A percentile compares a stretch with the other conserved stretches of the same genome.
phyloP scores from a whole-genome alignment of 2,113 vertebrate genomes.

The Pyrgilauda ruficollis region DNA sequence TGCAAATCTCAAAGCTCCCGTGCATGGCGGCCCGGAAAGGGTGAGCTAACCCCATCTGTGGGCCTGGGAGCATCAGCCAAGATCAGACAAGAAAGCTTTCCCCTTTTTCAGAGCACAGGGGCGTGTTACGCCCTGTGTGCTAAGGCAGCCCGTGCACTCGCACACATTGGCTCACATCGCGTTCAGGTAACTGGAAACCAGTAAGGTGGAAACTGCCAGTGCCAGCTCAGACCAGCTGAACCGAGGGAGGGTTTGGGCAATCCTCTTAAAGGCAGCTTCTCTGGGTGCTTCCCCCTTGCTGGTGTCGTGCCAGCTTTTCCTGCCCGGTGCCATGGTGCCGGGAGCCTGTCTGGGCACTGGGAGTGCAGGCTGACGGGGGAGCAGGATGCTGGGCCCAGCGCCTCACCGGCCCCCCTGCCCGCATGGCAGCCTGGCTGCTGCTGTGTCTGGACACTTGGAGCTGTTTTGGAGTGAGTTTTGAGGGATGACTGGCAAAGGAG shows the following conservation, averaged over 20 bases:
- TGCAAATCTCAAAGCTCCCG: background rate
- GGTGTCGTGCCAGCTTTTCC: background rate
- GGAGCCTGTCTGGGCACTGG: background rate
- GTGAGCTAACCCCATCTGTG: background rate
- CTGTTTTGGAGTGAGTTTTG: background rate
- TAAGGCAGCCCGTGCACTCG: background rate
- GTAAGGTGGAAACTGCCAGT: background rate
- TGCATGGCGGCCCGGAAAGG: background rate
- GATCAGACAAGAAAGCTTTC: background rate
- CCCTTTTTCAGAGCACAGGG: background rate
- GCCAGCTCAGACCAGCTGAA: background rate
- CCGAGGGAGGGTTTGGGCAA: background rate
- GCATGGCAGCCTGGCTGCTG: background rate
- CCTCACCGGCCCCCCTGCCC: background rate
- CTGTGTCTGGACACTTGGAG: background rate
- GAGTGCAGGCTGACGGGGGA: background rate
- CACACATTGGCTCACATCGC: background rate
- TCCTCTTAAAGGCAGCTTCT: background rate
- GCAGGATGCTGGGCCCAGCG: accelerated
- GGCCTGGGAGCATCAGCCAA: background rate
- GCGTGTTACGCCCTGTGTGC: background rate
- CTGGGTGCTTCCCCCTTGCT: background rate
- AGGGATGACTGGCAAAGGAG: background rate
- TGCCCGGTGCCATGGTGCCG: accelerated
- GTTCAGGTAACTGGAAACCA: background rate